Evolutionary conservation across 2,113 vertebrate genomes (phyloP).

Genomic region (Ceyx margarethae): DNA sequence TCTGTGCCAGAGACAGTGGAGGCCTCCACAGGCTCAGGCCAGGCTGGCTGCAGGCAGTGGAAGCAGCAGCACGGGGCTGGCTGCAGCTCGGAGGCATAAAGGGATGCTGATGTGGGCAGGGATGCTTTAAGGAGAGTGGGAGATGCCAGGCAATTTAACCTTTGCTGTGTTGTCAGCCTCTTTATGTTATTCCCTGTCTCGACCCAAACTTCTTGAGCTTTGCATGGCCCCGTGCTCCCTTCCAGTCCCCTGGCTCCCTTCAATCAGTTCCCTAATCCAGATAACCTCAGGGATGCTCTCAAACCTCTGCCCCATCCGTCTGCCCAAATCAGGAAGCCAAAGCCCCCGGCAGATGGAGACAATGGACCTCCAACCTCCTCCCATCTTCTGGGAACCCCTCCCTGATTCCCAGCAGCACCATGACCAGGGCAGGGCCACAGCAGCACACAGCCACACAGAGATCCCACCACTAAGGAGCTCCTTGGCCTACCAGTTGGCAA

Average conservation of each 20-base stretch:
- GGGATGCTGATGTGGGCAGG: neutral
- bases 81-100: neutral
- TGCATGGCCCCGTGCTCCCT: neutral
- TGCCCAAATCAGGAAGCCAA: neutral
- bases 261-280: neutral
- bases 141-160: neutral
- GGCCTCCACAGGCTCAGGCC: neutral
- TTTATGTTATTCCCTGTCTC: neutral
- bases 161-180: neutral
- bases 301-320: neutral
- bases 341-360: neutral
- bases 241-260: neutral
- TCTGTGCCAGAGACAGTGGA: neutral
- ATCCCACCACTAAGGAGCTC: neutral
- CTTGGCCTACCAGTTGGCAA: rapidly evolving
- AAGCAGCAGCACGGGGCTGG: neutral
- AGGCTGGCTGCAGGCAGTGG: neutral
- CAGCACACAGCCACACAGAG: rapidly evolving
- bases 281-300: neutral
- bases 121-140: neutral
- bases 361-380: rapidly evolving
- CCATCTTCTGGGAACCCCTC: neutral
- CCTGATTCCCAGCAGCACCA: rapidly evolving
- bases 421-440: neutral
- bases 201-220: neutral